phyloP scores from a whole-genome alignment of 2,888 invertebrate genomes.

The Mimumesa dahlbomi region DNA sequence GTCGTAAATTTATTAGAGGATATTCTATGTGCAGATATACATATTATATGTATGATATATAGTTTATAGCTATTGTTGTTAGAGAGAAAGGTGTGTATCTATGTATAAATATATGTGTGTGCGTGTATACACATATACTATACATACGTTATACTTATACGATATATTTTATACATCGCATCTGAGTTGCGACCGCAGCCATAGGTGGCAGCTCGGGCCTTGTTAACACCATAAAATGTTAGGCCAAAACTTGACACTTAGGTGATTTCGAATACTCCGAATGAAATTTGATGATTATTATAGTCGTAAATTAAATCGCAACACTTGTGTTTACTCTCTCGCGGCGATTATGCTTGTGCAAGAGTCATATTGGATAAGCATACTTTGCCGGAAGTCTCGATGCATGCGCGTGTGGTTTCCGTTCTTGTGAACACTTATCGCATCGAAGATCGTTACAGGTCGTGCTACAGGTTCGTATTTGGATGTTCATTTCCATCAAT shows the following conservation, averaged over 20 bases:
- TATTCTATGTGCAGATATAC: constrained; percentile 36
- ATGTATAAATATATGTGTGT: constrained; percentile 26
- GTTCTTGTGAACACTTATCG: constrained; percentile 5
- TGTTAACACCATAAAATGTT: constrained; percentile 62
- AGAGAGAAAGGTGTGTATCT: constrained; percentile 33
- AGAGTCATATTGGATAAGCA: constrained; percentile 72
- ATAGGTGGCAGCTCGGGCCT: constrained; percentile 75
- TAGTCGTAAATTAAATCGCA: neutral
- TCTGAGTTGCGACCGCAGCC: constrained; percentile 76
- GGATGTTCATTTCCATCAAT: constrained; percentile 30
- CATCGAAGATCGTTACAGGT: constrained; percentile 32
- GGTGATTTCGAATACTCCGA: constrained; percentile 37
- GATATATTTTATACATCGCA: constrained; percentile 76
- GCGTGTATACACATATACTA: constrained; percentile 49
- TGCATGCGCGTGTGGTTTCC: neutral
- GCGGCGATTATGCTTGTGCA: constrained; percentile 60
- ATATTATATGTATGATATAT: constrained; percentile 50
- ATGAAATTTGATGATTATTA: constrained; percentile 4
- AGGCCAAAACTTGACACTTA: constrained; percentile 13
- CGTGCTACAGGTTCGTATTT: constrained; percentile 14
- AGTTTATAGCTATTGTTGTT: constrained; percentile 57
- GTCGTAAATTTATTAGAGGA: constrained; percentile 50
- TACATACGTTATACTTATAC: too few relatives aligned
- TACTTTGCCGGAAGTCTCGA: neutral
- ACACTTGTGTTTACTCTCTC: constrained; percentile 17